Evolutionary conservation across 2,113 vertebrate genomes (phyloP), one percentile per base, ranked within the genome.

Genomic region (Pluvianellus socialis): DNA sequence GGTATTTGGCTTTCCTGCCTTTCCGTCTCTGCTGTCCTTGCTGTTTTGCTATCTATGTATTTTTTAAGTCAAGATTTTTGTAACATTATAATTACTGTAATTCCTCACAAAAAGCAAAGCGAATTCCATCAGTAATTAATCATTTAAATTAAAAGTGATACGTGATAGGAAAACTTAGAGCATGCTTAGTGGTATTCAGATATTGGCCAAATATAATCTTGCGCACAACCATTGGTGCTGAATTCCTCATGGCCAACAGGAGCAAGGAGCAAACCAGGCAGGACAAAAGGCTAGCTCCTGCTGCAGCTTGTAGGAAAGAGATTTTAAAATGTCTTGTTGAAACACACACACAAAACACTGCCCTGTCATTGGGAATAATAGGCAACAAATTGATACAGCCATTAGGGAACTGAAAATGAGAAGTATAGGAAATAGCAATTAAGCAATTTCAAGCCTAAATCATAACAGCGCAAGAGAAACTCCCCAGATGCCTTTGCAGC

Each of bases 401-500:
- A 92, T 92, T 92, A 79, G 96, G 95, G 96, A 97, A 62, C 92
- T 61, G 95, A 93, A 96, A 96, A 97, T 92, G 90, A 96, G 96
- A 88, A 94, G 84, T 95, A 85, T 63, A 92, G 93, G 90, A 95
- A 96, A 92, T 56, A 94, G 90, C 92, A 97, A 97, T 97, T 97
- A 97, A 95, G 73, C 59, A 94, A 97, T 97, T 97, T 96, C 94
- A 95, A 95, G 86, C 93, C 86, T 94, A 96, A 96, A 95, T 96
- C 88, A 86, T 80, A 97, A 95, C 93, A 95, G 74, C 8, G 0
- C 86, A 66, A 94, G 86, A 83, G 77, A 80, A 96, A 88, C 26
- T 97, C 95, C 96, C 94, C 68, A 94, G 94, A 92, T 89, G 79
- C 93, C 35, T 90, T 76, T 10, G 1, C 85, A 96, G 95, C 74